Evolutionary conservation across 2,797 vertebrate genomes (phyloP).

Genomic region (Sarcophilus harrisii): DNA sequence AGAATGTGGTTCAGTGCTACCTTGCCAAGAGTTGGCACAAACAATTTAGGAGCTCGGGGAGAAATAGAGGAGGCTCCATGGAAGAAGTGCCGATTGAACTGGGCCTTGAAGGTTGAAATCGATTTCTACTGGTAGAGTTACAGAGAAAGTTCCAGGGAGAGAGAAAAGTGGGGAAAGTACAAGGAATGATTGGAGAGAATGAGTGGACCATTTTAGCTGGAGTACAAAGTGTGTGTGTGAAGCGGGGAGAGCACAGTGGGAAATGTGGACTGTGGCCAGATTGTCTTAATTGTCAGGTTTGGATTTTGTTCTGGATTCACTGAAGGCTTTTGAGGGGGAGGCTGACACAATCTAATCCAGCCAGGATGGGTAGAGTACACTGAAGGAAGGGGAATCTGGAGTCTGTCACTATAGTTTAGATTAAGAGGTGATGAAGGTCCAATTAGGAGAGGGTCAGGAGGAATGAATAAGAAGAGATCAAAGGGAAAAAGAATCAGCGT

Average conservation of each 20-base stretch:
- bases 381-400: neutral
- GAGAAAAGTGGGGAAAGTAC: neutral
- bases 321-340: neutral
- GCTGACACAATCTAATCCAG: neutral
- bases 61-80: conserved; percentile 5
- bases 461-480: too few species aligned
- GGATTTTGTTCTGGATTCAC: conserved; percentile 27
- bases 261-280: neutral
- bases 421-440: conserved; percentile 3
- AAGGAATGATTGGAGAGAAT: neutral
- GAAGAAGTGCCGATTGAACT: neutral
- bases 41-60: neutral
- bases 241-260: neutral
- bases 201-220: conserved; percentile 15
- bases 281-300: neutral
- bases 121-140: conserved; percentile 12
- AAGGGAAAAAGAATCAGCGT: too few species aligned
- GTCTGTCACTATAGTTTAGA: neutral
- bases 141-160: neutral
- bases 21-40: neutral
- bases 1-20: neutral
- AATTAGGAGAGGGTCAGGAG: too few species aligned
- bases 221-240: conserved; percentile 7
- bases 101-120: neutral
- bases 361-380: neutral